A percentile compares a stretch with the other conserved stretches of the same genome.
Evolutionary conservation across 1,140 invertebrate genomes (phyloP).

Genomic region (Pogonomyrmex barbatus): DNA sequence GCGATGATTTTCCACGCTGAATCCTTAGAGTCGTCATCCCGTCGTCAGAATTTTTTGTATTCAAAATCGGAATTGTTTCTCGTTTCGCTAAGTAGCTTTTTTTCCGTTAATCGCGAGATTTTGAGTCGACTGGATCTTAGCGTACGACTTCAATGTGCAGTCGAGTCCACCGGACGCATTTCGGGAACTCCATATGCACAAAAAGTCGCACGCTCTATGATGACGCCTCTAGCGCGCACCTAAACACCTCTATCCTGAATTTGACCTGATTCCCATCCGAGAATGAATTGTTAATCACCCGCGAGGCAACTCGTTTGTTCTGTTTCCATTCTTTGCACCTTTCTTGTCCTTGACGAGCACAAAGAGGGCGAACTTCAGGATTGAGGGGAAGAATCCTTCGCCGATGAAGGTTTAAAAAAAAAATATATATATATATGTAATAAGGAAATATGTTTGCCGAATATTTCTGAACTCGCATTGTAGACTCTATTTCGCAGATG

Average conservation of each 20-base stretch:
- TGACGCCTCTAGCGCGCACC: constrained; percentile 80
- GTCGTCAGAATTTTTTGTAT: neutral
- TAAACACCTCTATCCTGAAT: constrained; percentile 45
- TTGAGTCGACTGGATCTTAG: neutral
- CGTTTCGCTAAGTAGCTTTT: neutral
- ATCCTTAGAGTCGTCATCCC: constrained; percentile 70
- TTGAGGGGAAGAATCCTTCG: neutral
- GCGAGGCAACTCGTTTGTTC: constrained; percentile 55
- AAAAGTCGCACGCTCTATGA: constrained; percentile 61
- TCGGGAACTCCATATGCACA: constrained; percentile 75
- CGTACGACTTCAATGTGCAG: constrained; percentile 60
- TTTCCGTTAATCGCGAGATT: neutral
- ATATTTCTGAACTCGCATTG: constrained; percentile 15
- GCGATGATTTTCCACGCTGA: constrained; percentile 76
- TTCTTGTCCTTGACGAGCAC: constrained; percentile 15
- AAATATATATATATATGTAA: neutral
- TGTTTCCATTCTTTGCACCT: constrained; percentile 40
- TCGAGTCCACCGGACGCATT: constrained; percentile 82
- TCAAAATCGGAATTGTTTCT: neutral
- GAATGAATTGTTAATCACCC: constrained; percentile 54
- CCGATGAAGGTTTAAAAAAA: neutral
- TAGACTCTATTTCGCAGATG: neutral
- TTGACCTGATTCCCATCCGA: neutral
- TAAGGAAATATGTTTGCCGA: neutral
- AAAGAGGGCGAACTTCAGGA: constrained; percentile 18